Evolutionary conservation across 1,140 invertebrate genomes (phyloP), one percentile per base, ranked within the genome.

Genomic region (Brachionus koreanus): DNA sequence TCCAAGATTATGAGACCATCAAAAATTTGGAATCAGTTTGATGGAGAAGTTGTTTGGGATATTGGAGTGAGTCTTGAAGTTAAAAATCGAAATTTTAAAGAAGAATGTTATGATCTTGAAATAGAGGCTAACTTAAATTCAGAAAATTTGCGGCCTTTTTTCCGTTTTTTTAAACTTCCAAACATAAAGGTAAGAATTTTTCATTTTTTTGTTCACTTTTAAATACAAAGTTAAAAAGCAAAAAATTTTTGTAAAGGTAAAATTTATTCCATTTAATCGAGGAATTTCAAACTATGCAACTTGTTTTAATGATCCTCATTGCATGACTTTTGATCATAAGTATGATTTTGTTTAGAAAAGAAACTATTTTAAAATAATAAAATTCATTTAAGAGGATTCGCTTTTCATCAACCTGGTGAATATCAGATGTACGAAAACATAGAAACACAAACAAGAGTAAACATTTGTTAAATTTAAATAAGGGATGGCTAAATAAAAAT

Each of bases 351-450:
- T 1, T 39, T 23, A 25, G 9, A 29, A 29, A 29, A 29, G n/a
- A 29, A 2, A 29, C 3, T 2, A 29, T 3, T 29, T 29, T 23
- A 23, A 23, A 19, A 13, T 0, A 43, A 25, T 19, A 4, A 5
- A 16, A 67, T n/a, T 2, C 7, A 16, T 33, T 69, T 7, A 33
- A 74, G 39, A 46, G 3, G 16, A 10, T 74, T 74, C 23, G 42
- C 25, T 1, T 46, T 46, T 12, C 69, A 74, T n/a, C 7, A 25
- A 74, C 39, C 69, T 5, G 69, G 69, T 12, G 69, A 74, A 46
- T 74, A 25, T 74, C 19, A 25, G 46, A 74, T 74, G 69, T 74
- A 74, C 19, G 69, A 74, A 46, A 74, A 74, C 43, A 9, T 35
- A 5, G 69, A 74, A 29, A 46, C 69, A 46, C 13, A 46, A 43